Evolutionary conservation across 64 coral and sea anemone species (phyloP).

Genomic region (Stichodactyla mertensii): DNA sequence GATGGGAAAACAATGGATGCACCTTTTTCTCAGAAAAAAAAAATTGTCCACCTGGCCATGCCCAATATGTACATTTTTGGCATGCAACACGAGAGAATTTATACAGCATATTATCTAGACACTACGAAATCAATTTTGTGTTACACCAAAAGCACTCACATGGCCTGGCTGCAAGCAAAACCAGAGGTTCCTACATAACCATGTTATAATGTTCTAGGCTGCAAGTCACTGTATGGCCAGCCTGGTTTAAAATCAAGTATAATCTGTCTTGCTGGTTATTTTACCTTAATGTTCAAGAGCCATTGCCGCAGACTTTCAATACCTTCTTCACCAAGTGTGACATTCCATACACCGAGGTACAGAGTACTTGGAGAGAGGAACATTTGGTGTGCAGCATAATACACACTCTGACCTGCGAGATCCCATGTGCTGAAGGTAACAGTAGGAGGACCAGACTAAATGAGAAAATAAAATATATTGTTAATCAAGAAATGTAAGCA

Average conservation of each 20-base stretch:
- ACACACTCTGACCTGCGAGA: constrained; percentile 86
- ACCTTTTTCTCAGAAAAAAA: neutral
- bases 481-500: neutral
- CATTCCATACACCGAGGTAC: constrained; percentile 94
- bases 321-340: constrained; percentile 91
- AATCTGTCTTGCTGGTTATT: neutral
- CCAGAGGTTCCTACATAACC: too few species aligned
- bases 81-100: neutral
- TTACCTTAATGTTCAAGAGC: constrained; percentile 96
- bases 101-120: too few species aligned
- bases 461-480: neutral
- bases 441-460: constrained; percentile 49
- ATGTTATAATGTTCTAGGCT: too few species aligned
- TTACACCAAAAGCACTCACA: too few species aligned
- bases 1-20: neutral
- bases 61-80: neutral
- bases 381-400: constrained; percentile 95
- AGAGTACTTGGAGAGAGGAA: constrained; percentile 93
- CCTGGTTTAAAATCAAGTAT: too few species aligned
- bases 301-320: constrained; percentile 81
- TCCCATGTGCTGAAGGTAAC: constrained; percentile 99
- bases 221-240: too few species aligned
- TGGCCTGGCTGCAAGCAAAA: too few species aligned
- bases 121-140: too few species aligned
- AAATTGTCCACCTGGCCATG: neutral